These are phyloP conservation scores for Campylomormyrus tamandua DNA, from an alignment of 2,113 vertebrate species.

Conservation along the genomic window DNA sequence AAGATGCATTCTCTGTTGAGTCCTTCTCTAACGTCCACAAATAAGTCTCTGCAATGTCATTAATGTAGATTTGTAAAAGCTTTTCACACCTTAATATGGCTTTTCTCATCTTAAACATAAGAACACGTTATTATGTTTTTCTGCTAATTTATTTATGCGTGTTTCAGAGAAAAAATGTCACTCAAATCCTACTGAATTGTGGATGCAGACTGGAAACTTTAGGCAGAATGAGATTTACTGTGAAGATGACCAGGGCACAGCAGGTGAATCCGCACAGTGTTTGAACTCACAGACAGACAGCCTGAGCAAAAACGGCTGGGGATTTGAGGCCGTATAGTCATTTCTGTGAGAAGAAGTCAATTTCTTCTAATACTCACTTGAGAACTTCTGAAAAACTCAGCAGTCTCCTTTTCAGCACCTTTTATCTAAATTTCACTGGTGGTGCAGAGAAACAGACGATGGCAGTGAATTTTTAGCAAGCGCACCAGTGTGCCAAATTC, in stretches of 20 bases:
- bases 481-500: constrained; percentile 28
- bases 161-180: neutral
- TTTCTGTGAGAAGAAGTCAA: neutral
- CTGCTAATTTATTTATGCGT: neutral
- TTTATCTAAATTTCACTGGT: neutral
- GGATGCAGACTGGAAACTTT: neutral
- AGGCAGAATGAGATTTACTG: neutral
- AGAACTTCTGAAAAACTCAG: neutral
- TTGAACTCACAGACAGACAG: neutral
- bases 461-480: constrained; percentile 18
- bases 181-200: neutral
- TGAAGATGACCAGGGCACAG: neutral
- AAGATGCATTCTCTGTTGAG: neutral
- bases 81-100: neutral
- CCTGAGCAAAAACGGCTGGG: neutral
- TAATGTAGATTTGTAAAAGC: neutral
- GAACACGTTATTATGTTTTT: neutral
- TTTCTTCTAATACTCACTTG: neutral
- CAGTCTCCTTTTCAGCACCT: neutral
- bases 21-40: neutral
- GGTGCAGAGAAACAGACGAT: constrained; percentile 9
- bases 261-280: neutral
- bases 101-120: neutral
- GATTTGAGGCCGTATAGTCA: neutral
- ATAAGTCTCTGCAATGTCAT: neutral